Conservation (phyloP, 35 echinoderm and acorn worm genomes). For the Strongylocentrotus purpuratus region DNA sequence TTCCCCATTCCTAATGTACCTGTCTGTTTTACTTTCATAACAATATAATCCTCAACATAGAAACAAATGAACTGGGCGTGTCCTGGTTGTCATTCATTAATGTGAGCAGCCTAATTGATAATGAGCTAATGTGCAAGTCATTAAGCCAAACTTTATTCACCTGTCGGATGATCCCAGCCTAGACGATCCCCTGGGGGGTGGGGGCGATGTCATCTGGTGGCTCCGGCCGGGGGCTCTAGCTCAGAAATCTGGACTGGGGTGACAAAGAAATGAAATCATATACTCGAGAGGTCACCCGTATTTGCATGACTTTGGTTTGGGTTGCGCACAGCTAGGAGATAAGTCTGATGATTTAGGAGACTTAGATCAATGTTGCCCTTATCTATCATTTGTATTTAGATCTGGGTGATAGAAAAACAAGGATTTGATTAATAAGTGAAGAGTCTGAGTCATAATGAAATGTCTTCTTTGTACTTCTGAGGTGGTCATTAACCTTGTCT, state of each 20-base stretch:
- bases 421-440: neutral
- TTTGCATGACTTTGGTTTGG: neutral
- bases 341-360: neutral
- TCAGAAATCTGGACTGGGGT: neutral
- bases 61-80: neutral
- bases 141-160: neutral
- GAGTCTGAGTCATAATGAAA: neutral
- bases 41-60: neutral
- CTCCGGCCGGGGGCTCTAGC: neutral
- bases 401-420: neutral
- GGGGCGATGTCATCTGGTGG: slow-evolving; percentile 7
- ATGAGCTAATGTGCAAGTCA: slow-evolving; percentile 16
- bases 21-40: neutral
- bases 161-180: neutral
- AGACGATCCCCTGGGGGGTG: neutral
- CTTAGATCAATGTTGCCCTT: neutral
- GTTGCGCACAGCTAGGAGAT: neutral
- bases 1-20: too few species aligned
- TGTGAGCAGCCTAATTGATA: neutral
- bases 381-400: neutral
- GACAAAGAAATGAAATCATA: slow-evolving; percentile 27
- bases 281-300: neutral
- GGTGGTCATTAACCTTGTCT: neutral
- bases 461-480: neutral
- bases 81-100: neutral